Evolutionary conservation across 2,888 invertebrate species (phyloP).

Genomic region (Dicyrtoma fusca): DNA sequence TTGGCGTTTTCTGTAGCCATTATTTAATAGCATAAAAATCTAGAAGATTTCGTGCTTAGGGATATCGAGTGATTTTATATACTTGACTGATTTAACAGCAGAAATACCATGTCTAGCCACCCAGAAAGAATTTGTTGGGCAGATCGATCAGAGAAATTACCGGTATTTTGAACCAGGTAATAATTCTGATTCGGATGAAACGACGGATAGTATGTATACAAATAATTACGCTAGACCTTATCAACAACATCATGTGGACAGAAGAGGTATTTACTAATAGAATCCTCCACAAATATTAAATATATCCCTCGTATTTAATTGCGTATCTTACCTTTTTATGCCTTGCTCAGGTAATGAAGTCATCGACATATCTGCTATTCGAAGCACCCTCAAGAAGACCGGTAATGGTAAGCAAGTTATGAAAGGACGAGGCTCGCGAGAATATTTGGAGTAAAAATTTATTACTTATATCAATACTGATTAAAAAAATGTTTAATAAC

Average conservation of each 20-base stretch:
- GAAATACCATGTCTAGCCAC: conserved; percentile 32
- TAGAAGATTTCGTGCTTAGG: background rate
- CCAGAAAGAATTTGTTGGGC: conserved; percentile 28
- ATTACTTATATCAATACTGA: conserved; percentile 6
- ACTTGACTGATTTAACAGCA: conserved; percentile 13
- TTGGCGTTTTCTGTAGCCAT: background rate
- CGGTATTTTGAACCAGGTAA: conserved; percentile 30
- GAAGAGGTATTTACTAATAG: conserved; percentile 26
- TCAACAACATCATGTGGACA: conserved; percentile 27
- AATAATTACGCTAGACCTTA: conserved; percentile 43
- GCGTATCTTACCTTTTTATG: too few species aligned
- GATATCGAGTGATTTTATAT: background rate
- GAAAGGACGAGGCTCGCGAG: conserved; percentile 33
- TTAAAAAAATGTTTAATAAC: background rate
- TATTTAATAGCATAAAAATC: background rate
- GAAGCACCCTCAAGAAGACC: conserved; percentile 36
- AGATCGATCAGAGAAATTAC: conserved; percentile 27
- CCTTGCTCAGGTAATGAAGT: conserved; percentile 32
- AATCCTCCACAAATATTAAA: too few species aligned
- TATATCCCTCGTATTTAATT: too few species aligned
- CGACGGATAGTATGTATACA: conserved; percentile 35
- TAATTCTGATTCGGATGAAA: conserved; percentile 44
- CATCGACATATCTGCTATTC: conserved; percentile 26
- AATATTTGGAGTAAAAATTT: conserved; percentile 39
- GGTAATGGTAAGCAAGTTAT: conserved; percentile 22